A percentile compares a stretch with the other conserved stretches of the same genome.
phyloP scores from a whole-genome alignment of 2,888 invertebrate species.

The Orthosia gothica region DNA sequence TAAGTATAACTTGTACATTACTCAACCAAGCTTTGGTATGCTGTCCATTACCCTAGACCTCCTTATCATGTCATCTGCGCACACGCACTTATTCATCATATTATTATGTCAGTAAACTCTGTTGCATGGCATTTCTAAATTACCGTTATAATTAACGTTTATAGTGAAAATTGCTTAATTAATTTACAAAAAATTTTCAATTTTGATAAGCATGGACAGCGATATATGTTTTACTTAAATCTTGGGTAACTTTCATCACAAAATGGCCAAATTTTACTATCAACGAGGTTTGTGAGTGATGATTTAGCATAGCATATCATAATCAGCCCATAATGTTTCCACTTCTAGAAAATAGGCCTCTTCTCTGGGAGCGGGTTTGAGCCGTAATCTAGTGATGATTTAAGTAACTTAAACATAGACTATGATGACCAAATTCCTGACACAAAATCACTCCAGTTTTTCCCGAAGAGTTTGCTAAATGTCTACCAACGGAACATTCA shows the following conservation, averaged over 20 bases:
- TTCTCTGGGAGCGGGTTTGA: too few relatives aligned
- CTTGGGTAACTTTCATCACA: not conserved
- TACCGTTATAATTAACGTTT: slow-evolving; percentile 25
- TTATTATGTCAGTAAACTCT: slow-evolving; percentile 21
- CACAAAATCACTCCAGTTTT: not conserved
- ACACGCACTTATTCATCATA: slow-evolving; percentile 45
- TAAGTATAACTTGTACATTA: slow-evolving; percentile 21
- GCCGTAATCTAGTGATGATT: not conserved
- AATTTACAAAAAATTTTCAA: not conserved
- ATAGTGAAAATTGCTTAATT: too few relatives aligned
- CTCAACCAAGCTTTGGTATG: slow-evolving; percentile 20
- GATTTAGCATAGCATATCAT: too few relatives aligned
- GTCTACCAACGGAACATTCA: too few relatives aligned
- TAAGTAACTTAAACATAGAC: not conserved
- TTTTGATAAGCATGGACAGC: not conserved
- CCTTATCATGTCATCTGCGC: slow-evolving; percentile 53
- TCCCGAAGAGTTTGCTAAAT: too few relatives aligned
- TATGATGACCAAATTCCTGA: not conserved
- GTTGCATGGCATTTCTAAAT: slow-evolving; percentile 25
- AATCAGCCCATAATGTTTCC: too few relatives aligned
- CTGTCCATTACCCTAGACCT: slow-evolving; percentile 25
- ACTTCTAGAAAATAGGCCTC: too few relatives aligned
- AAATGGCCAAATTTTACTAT: too few relatives aligned
- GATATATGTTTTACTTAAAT: not conserved
- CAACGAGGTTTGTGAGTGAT: too few relatives aligned